Evolutionary conservation across 2,888 invertebrate genomes (phyloP).

Genomic region (Mesoligia furuncula): DNA sequence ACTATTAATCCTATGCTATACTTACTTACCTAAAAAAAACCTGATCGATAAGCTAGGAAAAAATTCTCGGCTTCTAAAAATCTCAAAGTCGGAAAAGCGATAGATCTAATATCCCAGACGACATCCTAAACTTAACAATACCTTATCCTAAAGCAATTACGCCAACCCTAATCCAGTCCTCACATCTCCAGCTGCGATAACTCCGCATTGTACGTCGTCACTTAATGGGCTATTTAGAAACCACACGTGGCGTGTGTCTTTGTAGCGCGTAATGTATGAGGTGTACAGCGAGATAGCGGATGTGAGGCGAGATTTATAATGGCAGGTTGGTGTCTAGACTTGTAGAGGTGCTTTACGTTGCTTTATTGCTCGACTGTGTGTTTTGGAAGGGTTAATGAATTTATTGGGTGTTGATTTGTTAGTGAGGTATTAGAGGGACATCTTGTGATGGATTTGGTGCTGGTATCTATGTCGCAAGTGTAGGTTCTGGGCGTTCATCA

Average conservation of each 20-base stretch:
- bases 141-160: constrained; percentile 40
- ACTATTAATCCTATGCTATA: not conserved
- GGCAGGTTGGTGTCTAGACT: constrained; percentile 30
- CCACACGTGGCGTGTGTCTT: constrained; percentile 64
- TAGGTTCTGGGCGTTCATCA: not conserved
- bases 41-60: not conserved
- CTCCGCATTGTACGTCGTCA: constrained; percentile 36
- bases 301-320: constrained; percentile 54
- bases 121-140: constrained; percentile 25
- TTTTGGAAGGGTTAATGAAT: constrained; percentile 16
- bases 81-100: not conserved
- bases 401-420: constrained; percentile 22
- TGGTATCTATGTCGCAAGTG: not conserved
- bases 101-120: constrained; percentile 9
- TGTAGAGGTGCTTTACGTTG: constrained; percentile 11
- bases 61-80: not conserved
- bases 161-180: constrained; percentile 47
- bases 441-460: not conserved
- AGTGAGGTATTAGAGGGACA: not conserved
- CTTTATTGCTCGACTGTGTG: constrained; percentile 20
- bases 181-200: constrained; percentile 44
- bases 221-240: constrained; percentile 66
- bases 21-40: not conserved
- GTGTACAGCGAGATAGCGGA: constrained; percentile 39
- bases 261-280: constrained; percentile 54